Evolutionary conservation across 2,113 vertebrate genomes (phyloP).

Genomic region (Gadus macrocephalus): DNA sequence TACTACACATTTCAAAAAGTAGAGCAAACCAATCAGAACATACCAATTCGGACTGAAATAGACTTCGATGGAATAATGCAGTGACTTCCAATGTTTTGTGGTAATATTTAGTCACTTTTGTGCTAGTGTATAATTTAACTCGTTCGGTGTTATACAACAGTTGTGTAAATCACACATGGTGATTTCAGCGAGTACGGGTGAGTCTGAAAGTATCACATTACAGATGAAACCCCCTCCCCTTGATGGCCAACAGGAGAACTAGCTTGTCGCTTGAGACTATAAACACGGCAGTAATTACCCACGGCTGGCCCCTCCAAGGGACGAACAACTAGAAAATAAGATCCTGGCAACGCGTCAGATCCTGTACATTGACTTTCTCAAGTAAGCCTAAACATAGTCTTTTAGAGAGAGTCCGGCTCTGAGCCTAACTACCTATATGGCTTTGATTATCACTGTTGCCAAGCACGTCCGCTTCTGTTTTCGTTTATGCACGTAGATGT

Average conservation of each 20-base stretch:
- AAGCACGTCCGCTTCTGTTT: not conserved
- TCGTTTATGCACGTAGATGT: too few species aligned
- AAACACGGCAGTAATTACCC: conserved; percentile 25
- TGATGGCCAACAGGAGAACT: not conserved
- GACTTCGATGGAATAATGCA: too few species aligned
- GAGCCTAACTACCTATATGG: conserved; percentile 3
- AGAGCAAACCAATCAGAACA: conserved; percentile 13
- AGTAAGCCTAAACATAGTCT: not conserved
- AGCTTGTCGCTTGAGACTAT: conserved; percentile 1
- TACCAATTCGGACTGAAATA: too few species aligned
- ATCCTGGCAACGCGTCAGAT: not conserved
- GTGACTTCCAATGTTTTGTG: too few species aligned
- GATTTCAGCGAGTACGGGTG: too few species aligned
- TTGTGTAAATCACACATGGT: too few species aligned
- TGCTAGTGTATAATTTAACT: too few species aligned
- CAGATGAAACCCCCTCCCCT: not conserved
- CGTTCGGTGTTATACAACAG: too few species aligned
- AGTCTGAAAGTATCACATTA: too few species aligned
- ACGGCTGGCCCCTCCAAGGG: conserved; percentile 27
- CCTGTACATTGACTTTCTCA: not conserved
- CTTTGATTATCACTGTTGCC: not conserved
- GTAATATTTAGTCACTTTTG: too few species aligned
- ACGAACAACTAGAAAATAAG: conserved; percentile 1
- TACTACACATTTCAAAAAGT: not conserved
- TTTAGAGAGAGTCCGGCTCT: too few species aligned